Conservation (phyloP, 2,113 vertebrate genomes). For the Trichomycterus rosablanca region DNA sequence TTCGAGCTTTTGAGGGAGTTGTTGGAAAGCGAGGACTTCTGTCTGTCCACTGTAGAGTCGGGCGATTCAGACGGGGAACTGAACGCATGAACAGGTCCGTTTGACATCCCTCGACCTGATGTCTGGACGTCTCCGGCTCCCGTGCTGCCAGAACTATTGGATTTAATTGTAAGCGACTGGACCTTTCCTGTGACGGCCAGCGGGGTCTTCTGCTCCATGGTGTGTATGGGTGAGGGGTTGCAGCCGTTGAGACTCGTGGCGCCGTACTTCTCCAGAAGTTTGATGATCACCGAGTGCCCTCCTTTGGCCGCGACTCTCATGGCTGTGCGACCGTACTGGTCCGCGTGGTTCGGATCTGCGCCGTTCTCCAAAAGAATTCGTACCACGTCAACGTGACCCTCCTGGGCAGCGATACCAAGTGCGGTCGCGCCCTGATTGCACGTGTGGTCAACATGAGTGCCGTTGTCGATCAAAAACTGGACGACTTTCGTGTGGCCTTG, state of each 20-base stretch:
- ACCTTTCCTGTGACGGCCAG: constrained; percentile 78
- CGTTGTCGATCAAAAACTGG: constrained; percentile 84
- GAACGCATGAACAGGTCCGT: constrained; percentile 88
- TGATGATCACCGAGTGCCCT: constrained; percentile 86
- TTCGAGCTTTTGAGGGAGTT: constrained; percentile 95
- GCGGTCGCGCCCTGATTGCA: constrained; percentile 97
- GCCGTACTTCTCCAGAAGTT: constrained; percentile 91
- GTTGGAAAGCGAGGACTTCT: constrained; percentile 93
- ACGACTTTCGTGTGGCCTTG: constrained; percentile 91
- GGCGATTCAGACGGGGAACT: constrained; percentile 95
- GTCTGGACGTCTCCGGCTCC: constrained; percentile 83
- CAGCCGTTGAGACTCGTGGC: constrained; percentile 85
- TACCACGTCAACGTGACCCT: constrained; percentile 94
- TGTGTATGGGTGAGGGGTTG: constrained; percentile 90
- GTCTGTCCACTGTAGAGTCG: constrained; percentile 90
- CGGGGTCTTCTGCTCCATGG: constrained; percentile 86
- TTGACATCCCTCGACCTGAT: constrained; percentile 76
- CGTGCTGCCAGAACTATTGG: constrained; percentile 92
- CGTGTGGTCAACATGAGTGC: constrained; percentile 86
- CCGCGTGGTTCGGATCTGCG: constrained; percentile 92
- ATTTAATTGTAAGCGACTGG: constrained; percentile 90
- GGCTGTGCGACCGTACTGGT: constrained; percentile 94
- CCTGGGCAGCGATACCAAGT: constrained; percentile 94
- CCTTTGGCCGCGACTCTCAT: constrained; percentile 98
- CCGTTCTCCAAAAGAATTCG: constrained; percentile 87